Base-by-base conservation (phyloP, 2,113 vertebrate genomes). In the Thymallus thymallus region DNA sequence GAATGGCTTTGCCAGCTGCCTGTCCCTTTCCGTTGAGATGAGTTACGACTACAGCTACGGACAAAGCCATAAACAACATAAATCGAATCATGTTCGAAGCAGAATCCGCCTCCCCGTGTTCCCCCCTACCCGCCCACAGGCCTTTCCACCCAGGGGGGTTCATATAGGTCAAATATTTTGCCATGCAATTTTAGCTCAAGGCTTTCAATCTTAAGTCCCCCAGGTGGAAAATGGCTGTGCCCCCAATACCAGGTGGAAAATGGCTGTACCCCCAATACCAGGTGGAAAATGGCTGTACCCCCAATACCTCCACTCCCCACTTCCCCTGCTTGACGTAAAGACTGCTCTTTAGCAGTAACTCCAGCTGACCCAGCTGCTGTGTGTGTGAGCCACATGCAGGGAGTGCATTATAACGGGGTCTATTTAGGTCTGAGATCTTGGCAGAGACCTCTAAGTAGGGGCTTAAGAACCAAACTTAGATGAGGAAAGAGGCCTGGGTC, bases 391-490 rank as follows among this genome's bases (percentile, higher is more conserved):
- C 72, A 75, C 71, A 79, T 74, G 67, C 70, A 22, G 13, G 29
- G 69, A 76, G 75, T 80, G 74, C 79, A 87, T 88, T 90, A 82
- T 82, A 87, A 73, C 5, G 14, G 82, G 73, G 75, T 84, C 86
- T 90, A 90, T 92, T 91, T 91, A 91, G 79, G 84, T 89, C 83
- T 63, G 23, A 14, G 41, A 64, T 74, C 65, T 80, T 89, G 87
- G 84, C 90, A 85, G 23, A n/a, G 51, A 76, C 22, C 78, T 77
- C 66, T 32, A 75, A 81, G 76, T 71, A 69, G 80, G 69, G 84
- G 80, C 77, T 91, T 88, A 85, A 79, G 82, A 82, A 76, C 75
- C 81, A 85, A 80, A 88, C 76, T 84, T 87, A 85, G 82, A 74
- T 82, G 78, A 87, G 77, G 82, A 76, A 62, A 86, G 84, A 85